These are phyloP conservation scores for Gonatopus flavifemur DNA, from an alignment of 1,140 invertebrate species.

Conservation along the genomic window DNA sequence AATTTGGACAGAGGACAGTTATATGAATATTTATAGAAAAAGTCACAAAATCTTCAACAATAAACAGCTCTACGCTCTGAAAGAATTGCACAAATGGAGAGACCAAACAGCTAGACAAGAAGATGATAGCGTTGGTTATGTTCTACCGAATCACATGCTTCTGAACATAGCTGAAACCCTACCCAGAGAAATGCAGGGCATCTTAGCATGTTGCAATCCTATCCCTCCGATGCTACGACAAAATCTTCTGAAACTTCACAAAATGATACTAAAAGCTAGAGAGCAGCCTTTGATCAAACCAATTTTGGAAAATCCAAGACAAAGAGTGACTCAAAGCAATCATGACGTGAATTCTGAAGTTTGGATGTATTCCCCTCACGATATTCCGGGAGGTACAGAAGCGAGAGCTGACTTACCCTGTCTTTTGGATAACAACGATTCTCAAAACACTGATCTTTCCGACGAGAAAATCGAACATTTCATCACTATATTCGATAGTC, in stretches of 20 bases:
- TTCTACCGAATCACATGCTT: slow-evolving; percentile 95
- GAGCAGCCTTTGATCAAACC: slow-evolving; percentile 71
- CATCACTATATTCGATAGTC: slow-evolving; percentile 54
- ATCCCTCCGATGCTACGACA: slow-evolving; percentile 84
- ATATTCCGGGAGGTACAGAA: slow-evolving; percentile 65
- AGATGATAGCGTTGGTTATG: slow-evolving; percentile 91
- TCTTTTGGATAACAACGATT: slow-evolving; percentile 48
- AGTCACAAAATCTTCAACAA: slow-evolving; percentile 84
- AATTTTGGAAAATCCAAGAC: slow-evolving; percentile 57
- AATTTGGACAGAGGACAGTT: slow-evolving; percentile 69
- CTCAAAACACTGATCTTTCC: background rate
- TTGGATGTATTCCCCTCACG: slow-evolving; percentile 68
- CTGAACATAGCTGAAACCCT: slow-evolving; percentile 87
- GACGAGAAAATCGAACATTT: slow-evolving; percentile 10
- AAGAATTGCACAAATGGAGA: slow-evolving; percentile 85
- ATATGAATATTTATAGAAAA: slow-evolving; percentile 74
- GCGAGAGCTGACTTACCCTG: slow-evolving; percentile 65
- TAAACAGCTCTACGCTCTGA: slow-evolving; percentile 80
- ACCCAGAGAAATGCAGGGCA: slow-evolving; percentile 90
- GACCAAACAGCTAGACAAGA: slow-evolving; percentile 80
- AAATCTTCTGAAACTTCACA: slow-evolving; percentile 75
- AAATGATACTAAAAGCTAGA: slow-evolving; percentile 74
- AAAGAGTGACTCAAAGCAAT: slow-evolving; percentile 54
- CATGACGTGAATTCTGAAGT: slow-evolving; percentile 58
- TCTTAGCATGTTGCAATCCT: slow-evolving; percentile 91